phyloP scores from a whole-genome alignment of 2,797 vertebrate species.

The Sus cebifrons region DNA sequence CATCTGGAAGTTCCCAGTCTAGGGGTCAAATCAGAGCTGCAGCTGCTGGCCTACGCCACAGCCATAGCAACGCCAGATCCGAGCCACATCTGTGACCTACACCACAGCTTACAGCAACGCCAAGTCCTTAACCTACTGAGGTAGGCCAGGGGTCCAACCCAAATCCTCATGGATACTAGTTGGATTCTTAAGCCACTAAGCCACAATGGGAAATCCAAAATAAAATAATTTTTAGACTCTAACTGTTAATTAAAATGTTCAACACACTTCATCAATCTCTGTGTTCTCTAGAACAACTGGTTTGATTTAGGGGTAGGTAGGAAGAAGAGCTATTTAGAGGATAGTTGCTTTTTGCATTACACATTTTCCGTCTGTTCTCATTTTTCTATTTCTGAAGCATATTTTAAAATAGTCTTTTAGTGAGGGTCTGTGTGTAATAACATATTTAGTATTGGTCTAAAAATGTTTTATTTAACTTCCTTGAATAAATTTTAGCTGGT shows the following conservation, averaged over 20 bases:
- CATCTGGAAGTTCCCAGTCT: too few species aligned
- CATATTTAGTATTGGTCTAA: background rate
- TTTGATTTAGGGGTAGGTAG: background rate
- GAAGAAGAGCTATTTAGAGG: background rate
- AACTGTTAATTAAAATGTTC: background rate
- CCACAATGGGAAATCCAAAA: too few species aligned
- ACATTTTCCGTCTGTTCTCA: background rate
- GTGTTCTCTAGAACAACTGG: background rate
- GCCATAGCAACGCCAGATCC: too few species aligned
- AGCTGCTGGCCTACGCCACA: too few species aligned
- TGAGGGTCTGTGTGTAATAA: background rate
- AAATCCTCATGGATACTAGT: too few species aligned
- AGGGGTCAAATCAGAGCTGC: too few species aligned
- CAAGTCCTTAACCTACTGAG: too few species aligned
- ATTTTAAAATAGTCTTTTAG: background rate
- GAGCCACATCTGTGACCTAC: too few species aligned
- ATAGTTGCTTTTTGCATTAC: background rate
- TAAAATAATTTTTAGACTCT: background rate
- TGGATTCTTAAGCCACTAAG: too few species aligned
- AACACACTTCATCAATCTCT: background rate
- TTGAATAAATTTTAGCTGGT: background rate
- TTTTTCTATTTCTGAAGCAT: slow-evolving; percentile 1
- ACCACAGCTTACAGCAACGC: too few species aligned
- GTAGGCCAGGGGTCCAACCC: too few species aligned
- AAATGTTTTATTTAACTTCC: background rate